Percentiles rank a stretch among this genome's conserved stretches.
These are phyloP conservation scores for Catocala sponsa DNA, from an alignment of 2,888 invertebrate genomes.

Conservation along the genomic window DNA sequence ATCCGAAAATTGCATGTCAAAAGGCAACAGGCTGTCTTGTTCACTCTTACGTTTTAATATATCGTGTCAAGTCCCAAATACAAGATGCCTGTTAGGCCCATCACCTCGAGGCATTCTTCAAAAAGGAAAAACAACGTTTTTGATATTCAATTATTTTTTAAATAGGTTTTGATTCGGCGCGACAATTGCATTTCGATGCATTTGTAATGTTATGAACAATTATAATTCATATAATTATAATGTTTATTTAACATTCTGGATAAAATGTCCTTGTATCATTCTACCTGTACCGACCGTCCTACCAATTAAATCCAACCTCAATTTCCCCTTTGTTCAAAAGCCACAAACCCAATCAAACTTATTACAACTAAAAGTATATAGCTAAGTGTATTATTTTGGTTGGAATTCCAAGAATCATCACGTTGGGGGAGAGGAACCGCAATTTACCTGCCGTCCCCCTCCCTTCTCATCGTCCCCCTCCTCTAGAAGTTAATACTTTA, in stretches of 20 bases:
- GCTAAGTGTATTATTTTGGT: conserved; percentile 48
- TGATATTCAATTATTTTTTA: conserved; percentile 44
- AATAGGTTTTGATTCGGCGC: conserved; percentile 24
- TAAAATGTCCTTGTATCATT: conserved; percentile 1
- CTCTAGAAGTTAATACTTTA: conserved; percentile 51
- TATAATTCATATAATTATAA: not conserved
- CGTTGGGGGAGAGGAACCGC: conserved; percentile 44
- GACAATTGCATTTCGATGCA: conserved; percentile 24
- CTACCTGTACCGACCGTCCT: not conserved
- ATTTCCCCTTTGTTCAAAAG: conserved; percentile 7
- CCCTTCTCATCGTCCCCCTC: conserved; percentile 29
- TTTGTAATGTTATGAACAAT: not conserved
- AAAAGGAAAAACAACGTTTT: conserved; percentile 37
- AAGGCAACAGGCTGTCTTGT: conserved; percentile 78
- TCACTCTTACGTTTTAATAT: conserved; percentile 81
- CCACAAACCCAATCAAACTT: conserved; percentile 19
- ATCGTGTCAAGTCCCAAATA: conserved; percentile 67
- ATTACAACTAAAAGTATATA: conserved; percentile 20
- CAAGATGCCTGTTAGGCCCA: conserved; percentile 68
- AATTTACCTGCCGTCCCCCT: conserved; percentile 46
- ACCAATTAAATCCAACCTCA: conserved; percentile 6
- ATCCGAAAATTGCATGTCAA: conserved; percentile 86
- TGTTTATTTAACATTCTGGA: not conserved
- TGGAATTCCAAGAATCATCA: conserved; percentile 52
- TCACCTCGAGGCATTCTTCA: conserved; percentile 65